These are phyloP conservation scores for Strix occidentalis DNA, from an alignment of 2,797 vertebrate genomes.

Conservation along the genomic window DNA sequence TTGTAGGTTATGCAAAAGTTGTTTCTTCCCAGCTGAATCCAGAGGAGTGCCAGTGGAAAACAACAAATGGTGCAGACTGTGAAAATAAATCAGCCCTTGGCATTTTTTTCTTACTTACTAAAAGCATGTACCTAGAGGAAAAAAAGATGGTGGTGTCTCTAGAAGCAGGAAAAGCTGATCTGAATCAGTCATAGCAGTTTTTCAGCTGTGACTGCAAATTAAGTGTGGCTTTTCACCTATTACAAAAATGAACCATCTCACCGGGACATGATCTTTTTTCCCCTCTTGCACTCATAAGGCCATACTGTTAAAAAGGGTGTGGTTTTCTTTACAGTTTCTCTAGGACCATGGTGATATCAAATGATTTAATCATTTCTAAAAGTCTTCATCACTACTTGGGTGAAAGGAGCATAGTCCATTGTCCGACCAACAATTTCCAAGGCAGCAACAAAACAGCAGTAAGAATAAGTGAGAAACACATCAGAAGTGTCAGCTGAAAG, in stretches of 20 bases:
- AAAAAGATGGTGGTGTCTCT: background rate
- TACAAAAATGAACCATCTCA: background rate
- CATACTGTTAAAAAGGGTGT: background rate
- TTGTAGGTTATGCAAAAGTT: background rate
- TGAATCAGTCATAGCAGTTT: background rate
- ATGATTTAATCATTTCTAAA: background rate
- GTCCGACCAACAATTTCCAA: background rate
- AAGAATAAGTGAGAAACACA: background rate
- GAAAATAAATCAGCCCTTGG: background rate
- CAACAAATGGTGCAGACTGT: background rate
- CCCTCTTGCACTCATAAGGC: background rate
- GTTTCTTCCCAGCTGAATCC: background rate
- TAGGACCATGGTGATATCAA: background rate
- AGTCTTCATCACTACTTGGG: background rate
- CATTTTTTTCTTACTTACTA: background rate
- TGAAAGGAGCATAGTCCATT: background rate
- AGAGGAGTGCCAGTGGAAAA: background rate
- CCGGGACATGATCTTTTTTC: background rate
- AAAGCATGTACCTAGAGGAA: background rate
- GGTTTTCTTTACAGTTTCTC: background rate
- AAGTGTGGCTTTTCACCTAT: background rate
- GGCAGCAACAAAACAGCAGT: background rate
- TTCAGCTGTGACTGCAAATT: background rate
- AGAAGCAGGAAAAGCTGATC: background rate
- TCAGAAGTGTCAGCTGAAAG: slow-evolving; percentile 11